Conservation (phyloP, 2,797 vertebrate genomes). For the Artibeus lituratus region DNA sequence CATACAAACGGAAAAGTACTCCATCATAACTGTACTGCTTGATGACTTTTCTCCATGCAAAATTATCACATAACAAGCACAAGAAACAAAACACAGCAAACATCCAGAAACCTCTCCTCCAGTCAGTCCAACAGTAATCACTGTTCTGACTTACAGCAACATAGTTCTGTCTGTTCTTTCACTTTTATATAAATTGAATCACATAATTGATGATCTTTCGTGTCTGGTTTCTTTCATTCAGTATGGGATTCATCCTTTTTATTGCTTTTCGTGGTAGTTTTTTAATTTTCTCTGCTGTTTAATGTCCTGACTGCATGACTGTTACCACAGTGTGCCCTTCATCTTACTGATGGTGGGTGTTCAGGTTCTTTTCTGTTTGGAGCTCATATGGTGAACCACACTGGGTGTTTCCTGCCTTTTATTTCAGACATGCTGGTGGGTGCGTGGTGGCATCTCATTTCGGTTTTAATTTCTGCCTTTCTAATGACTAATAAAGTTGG, state of each 20-base stretch:
- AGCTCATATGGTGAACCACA: neutral
- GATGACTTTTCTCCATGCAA: neutral
- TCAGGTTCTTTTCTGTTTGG: neutral
- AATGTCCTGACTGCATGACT: neutral
- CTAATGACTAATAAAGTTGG: neutral
- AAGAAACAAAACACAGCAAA: neutral
- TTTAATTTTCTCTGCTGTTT: neutral
- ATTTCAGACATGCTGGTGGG: neutral
- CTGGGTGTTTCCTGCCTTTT: neutral
- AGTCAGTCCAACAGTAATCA: too few relatives aligned
- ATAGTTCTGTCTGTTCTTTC: neutral
- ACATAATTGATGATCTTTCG: neutral
- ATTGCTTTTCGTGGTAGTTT: neutral
- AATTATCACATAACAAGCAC: neutral
- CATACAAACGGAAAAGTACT: neutral
- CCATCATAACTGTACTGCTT: neutral
- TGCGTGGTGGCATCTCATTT: neutral
- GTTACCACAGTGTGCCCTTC: neutral
- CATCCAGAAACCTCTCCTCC: neutral
- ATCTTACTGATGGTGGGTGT: neutral
- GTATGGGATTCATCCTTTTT: neutral
- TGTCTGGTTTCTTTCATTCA: neutral
- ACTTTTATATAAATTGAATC: neutral
- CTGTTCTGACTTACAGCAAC: neutral
- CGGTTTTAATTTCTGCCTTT: constrained; percentile 15